phyloP scores from a whole-genome alignment of 1,140 invertebrate genomes.

The Nymphalis io region DNA sequence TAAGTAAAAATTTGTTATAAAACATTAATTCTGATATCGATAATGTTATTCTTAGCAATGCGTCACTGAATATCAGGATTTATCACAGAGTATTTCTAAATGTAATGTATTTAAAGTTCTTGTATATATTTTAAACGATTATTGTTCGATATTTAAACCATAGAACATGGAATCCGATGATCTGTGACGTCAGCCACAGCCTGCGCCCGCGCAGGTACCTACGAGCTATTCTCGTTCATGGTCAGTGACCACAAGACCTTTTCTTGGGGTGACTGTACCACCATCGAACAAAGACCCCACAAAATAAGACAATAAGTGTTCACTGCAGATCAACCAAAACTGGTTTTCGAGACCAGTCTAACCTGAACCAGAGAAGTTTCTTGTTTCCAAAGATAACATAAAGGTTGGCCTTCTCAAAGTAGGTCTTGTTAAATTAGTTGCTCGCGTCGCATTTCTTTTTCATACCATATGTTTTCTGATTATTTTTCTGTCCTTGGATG shows the following conservation, averaged over 20 bases:
- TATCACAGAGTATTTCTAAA: not conserved
- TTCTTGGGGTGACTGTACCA: slow-evolving; percentile 74
- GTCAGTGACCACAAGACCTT: slow-evolving; percentile 77
- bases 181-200: slow-evolving; percentile 61
- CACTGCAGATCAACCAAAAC: slow-evolving; percentile 47
- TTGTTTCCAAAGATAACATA: slow-evolving; percentile 52
- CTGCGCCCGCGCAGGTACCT: slow-evolving; percentile 61
- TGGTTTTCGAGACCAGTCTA: slow-evolving; percentile 50
- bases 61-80: not conserved
- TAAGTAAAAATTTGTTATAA: not conserved
- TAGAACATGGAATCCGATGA: slow-evolving; percentile 34
- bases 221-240: slow-evolving; percentile 72
- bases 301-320: slow-evolving; percentile 46
- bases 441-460: slow-evolving; percentile 60
- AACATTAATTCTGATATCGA: not conserved
- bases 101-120: not conserved
- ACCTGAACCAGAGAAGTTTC: slow-evolving; percentile 45
- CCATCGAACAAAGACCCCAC: slow-evolving; percentile 57
- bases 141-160: slow-evolving; percentile 6
- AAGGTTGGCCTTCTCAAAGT: slow-evolving; percentile 57
- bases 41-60: not conserved
- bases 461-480: slow-evolving; percentile 74
- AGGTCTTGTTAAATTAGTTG: slow-evolving; percentile 52
- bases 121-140: not conserved
- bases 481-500: slow-evolving; percentile 73